Percentiles rank a stretch among this genome's conserved stretches.
phyloP scores from a whole-genome alignment of 2,888 invertebrate genomes.

The Dicyrtoma fusca region DNA sequence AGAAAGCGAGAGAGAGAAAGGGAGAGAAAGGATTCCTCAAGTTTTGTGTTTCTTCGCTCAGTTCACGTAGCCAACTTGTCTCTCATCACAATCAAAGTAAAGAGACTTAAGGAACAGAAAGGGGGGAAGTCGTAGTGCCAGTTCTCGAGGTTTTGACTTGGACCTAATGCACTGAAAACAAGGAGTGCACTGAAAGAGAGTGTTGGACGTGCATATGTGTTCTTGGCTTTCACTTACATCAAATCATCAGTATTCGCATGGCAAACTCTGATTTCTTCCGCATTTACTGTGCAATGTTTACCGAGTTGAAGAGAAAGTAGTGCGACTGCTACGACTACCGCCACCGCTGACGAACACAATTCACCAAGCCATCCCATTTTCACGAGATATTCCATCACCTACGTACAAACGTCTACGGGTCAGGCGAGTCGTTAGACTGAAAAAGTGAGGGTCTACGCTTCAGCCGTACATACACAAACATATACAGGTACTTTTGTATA shows the following conservation, averaged over 20 bases:
- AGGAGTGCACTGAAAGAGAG: not conserved
- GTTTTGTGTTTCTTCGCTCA: conserved; percentile 10
- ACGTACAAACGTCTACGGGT: not conserved
- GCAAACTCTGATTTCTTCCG: conserved; percentile 51
- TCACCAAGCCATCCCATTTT: no score
- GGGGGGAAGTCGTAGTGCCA: not conserved
- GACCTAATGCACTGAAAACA: no score
- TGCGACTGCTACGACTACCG: not conserved
- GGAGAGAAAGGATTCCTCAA: conserved; percentile 5
- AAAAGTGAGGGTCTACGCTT: not conserved
- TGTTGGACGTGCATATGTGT: not conserved
- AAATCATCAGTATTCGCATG: conserved; percentile 47
- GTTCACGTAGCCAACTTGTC: conserved; percentile 23
- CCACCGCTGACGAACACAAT: not conserved
- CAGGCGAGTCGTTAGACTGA: not conserved
- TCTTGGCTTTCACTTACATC: not conserved
- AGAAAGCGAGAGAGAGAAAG: not conserved
- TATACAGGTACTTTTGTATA: not conserved
- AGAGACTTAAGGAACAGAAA: conserved; percentile 15
- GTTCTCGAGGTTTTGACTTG: not conserved
- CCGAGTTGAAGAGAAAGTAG: not conserved
- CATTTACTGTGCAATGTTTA: conserved; percentile 42
- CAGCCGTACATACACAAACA: not conserved
- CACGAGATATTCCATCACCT: not conserved
- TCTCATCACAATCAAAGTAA: conserved; percentile 18